Conservation (phyloP, 1,140 invertebrate species). For the Ostrea denselamellosa region DNA sequence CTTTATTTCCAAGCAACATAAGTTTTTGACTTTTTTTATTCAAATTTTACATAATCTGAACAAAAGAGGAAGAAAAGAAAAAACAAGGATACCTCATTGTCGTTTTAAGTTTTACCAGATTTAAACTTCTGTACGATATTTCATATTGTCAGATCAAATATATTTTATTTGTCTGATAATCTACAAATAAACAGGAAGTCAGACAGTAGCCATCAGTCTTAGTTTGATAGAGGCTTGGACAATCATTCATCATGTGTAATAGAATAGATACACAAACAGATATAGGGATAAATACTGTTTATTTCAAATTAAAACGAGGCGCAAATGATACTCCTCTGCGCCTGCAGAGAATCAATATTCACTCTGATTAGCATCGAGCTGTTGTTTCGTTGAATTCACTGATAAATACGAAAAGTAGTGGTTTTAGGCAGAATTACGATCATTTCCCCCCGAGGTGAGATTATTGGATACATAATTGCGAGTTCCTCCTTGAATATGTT, state of each 20-base stretch:
- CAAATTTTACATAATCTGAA: too few relatives aligned
- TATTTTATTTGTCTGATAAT: too few relatives aligned
- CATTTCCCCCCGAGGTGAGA: neutral
- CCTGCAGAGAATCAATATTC: neutral
- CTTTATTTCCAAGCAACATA: too few relatives aligned
- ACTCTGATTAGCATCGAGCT: neutral
- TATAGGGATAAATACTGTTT: neutral
- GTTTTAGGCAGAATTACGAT: neutral
- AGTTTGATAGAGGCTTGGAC: neutral
- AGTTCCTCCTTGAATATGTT: too few relatives aligned
- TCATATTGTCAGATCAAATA: too few relatives aligned
- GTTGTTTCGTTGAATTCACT: neutral
- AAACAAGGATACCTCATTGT: too few relatives aligned
- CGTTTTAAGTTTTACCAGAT: too few relatives aligned
- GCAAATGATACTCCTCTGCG: neutral
- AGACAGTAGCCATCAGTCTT: neutral
- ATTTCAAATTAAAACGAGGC: slow-evolving; percentile 16
- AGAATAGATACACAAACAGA: neutral
- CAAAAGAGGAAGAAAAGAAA: too few relatives aligned
- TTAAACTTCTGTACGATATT: too few relatives aligned
- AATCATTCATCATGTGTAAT: neutral
- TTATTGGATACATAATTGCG: too few relatives aligned
- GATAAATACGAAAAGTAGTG: neutral
- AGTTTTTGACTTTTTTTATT: too few relatives aligned
- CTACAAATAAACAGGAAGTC: neutral